Percentiles rank a stretch among this genome's conserved stretches.
Evolutionary conservation across 2,113 vertebrate genomes (phyloP).

Genomic region (Genyomyrus donnyi): DNA sequence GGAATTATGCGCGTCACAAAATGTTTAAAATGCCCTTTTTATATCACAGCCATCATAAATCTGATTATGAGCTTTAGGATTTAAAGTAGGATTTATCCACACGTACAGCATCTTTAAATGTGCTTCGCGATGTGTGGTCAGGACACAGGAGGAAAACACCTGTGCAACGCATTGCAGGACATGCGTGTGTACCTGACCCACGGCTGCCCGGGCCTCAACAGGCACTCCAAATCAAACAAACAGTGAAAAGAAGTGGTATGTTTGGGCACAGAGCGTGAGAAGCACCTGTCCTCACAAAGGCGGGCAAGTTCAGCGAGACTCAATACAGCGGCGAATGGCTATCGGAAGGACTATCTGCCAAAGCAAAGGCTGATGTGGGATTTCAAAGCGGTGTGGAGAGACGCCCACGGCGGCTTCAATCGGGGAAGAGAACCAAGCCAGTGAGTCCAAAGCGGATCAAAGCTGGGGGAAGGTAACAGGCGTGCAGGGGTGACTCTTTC

Average conservation of each 20-base stretch:
- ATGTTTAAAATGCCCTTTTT: neutral
- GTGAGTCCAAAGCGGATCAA: neutral
- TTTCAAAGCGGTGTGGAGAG: neutral
- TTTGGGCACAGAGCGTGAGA: neutral
- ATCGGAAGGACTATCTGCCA: neutral
- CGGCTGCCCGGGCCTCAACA: neutral
- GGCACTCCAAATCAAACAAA: neutral
- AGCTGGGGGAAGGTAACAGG: neutral
- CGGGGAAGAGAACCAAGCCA: neutral
- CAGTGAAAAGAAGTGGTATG: neutral
- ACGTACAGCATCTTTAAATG: neutral
- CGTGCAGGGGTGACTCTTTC: neutral
- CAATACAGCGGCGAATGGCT: neutral
- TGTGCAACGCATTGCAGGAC: neutral
- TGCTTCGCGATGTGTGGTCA: neutral
- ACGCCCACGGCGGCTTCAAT: neutral
- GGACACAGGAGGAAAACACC: neutral
- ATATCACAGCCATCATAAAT: neutral
- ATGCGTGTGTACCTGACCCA: neutral
- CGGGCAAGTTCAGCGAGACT: neutral
- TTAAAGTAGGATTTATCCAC: neutral
- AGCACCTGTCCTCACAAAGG: neutral
- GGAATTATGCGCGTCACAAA: neutral
- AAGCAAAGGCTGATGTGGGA: neutral
- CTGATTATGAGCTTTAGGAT: neutral